Evolutionary conservation across 2,888 invertebrate genomes (phyloP).

Genomic region (Oxycera nigricornis): DNA sequence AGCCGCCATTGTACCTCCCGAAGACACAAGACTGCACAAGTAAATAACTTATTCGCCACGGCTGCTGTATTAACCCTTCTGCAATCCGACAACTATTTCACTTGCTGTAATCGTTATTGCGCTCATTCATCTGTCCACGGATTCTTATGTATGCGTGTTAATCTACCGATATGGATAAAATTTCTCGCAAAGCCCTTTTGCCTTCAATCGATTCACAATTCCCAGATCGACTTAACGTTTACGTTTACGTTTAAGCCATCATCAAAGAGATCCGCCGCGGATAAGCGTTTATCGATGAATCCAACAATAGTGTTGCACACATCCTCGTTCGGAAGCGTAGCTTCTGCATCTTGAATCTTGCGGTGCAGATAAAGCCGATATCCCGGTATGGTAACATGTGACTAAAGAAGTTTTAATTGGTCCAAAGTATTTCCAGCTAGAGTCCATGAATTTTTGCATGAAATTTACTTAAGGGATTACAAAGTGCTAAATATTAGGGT

Average conservation of each 20-base stretch:
- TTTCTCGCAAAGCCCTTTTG: conserved; percentile 42
- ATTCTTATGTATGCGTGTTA: conserved; percentile 45
- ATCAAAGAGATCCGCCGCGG: conserved; percentile 46
- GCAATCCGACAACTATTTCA: not conserved
- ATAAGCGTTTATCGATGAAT: conserved; percentile 46
- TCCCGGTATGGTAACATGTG: conserved; percentile 46
- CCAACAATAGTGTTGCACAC: conserved; percentile 46
- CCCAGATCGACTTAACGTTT: conserved; percentile 30
- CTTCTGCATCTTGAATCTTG: conserved; percentile 38
- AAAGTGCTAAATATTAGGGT: not conserved
- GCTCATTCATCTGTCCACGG: conserved; percentile 43
- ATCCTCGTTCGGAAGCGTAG: conserved; percentile 43
- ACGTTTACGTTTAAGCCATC: conserved; percentile 24
- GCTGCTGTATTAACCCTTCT: not conserved
- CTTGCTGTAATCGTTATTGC: conserved; percentile 34
- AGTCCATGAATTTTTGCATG: conserved; percentile 13
- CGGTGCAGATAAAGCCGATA: conserved; percentile 42
- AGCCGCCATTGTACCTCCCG: too few relatives aligned
- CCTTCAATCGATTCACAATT: conserved; percentile 41
- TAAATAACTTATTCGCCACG: too few relatives aligned
- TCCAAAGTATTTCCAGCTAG: conserved; percentile 40
- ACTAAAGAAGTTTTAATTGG: conserved; percentile 45
- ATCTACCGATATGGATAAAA: conserved; percentile 40
- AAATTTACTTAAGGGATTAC: conserved; percentile 18
- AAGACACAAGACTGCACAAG: not conserved